phyloP scores from a whole-genome alignment of 2,113 vertebrate genomes.

The Callopanchax toddi region DNA sequence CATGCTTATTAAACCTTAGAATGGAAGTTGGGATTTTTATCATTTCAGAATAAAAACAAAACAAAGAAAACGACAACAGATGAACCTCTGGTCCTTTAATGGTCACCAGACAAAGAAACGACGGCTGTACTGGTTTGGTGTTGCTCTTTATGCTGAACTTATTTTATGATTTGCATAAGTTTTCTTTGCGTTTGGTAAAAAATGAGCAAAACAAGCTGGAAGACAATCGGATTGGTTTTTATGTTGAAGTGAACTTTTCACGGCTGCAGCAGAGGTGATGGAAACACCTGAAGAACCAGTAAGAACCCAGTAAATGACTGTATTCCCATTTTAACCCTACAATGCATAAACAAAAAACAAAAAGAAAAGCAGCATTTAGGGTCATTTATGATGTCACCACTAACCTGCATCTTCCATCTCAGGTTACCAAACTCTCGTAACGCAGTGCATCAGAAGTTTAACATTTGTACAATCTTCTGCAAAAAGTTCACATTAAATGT shows the following conservation, averaged over 20 bases:
- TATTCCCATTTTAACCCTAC: slow-evolving; percentile 2
- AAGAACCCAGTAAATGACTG: not conserved
- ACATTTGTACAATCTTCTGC: slow-evolving; percentile 72
- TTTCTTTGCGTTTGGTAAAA: not conserved
- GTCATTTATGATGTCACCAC: not conserved
- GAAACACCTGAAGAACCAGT: not conserved
- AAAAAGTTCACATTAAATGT: slow-evolving; percentile 76
- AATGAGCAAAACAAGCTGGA: slow-evolving; percentile 1
- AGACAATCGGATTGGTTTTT: not conserved
- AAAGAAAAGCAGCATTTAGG: slow-evolving; percentile 9
- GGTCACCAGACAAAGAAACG: too few relatives aligned
- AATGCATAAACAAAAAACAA: slow-evolving; percentile 4
- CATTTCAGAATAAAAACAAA: too few relatives aligned
- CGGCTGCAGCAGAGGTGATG: not conserved
- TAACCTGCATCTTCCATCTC: not conserved
- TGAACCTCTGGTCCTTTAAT: too few relatives aligned
- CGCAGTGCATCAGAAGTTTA: slow-evolving; percentile 66
- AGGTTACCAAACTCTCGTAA: not conserved
- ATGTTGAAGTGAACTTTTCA: not conserved
- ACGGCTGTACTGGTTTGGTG: too few relatives aligned
- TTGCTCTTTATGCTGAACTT: too few relatives aligned
- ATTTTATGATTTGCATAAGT: not conserved
- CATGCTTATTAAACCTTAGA: not conserved
- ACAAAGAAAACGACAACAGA: too few relatives aligned
- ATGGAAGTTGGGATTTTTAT: not conserved